These are phyloP conservation scores for Craniophora ligustri DNA, from an alignment of 2,888 invertebrate genomes.

Conservation along the genomic window DNA sequence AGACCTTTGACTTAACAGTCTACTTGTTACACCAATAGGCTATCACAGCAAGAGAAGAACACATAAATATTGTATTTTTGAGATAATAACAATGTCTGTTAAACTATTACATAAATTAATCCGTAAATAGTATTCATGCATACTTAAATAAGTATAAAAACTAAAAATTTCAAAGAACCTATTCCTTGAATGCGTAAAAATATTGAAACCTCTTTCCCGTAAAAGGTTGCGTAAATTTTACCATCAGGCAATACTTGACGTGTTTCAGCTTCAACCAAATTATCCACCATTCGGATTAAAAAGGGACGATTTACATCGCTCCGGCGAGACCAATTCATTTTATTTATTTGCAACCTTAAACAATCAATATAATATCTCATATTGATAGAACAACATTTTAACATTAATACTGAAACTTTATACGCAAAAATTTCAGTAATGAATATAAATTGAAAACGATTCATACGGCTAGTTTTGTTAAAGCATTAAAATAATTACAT, in stretches of 20 bases:
- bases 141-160: constrained; percentile 42
- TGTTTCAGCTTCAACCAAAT: constrained; percentile 48
- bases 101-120: neutral
- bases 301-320: constrained; percentile 39
- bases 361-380: constrained; percentile 32
- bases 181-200: constrained; percentile 35
- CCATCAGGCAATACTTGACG: constrained; percentile 47
- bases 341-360: constrained; percentile 41
- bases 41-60: no score
- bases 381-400: neutral
- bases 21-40: no score
- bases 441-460: constrained; percentile 1
- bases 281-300: constrained; percentile 36
- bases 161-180: constrained; percentile 24
- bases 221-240: constrained; percentile 56
- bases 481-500: neutral
- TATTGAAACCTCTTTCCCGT: constrained; percentile 49
- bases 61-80: no score
- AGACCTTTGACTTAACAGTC: no score
- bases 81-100: no score
- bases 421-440: no score
- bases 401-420: constrained; percentile 10
- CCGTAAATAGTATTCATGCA: no score
- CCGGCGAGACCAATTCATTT: constrained; percentile 37
- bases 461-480: neutral